A percentile compares a stretch with the other conserved stretches of the same genome.
Evolutionary conservation across 2,888 invertebrate species (phyloP).

Genomic region (Amiota mariae): DNA sequence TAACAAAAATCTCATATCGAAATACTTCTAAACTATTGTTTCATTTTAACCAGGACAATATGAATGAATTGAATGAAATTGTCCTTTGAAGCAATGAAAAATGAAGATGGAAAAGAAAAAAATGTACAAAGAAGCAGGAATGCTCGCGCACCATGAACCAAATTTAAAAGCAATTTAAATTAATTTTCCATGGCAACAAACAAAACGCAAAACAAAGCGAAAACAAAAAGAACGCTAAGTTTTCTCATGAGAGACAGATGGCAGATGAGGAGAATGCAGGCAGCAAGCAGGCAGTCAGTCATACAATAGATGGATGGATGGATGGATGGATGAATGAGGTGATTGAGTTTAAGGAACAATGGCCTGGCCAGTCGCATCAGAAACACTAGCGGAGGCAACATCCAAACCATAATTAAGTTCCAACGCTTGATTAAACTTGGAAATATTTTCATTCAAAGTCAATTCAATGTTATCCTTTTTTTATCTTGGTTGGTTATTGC

Average conservation of each 20-base stretch:
- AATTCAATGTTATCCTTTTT: slow-evolving; percentile 28
- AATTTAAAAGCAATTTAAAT: slow-evolving; percentile 29
- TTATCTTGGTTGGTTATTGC: slow-evolving; percentile 1
- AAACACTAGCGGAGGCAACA: background rate
- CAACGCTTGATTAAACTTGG: slow-evolving; percentile 30
- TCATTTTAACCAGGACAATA: slow-evolving; percentile 4
- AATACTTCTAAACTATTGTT: slow-evolving; percentile 23
- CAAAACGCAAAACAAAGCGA: background rate
- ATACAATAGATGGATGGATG: no score
- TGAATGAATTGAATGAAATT: background rate
- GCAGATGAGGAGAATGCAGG: no score
- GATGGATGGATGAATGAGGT: no score
- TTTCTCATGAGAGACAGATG: no score
- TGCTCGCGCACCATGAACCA: background rate
- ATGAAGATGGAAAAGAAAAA: background rate
- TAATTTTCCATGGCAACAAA: slow-evolving; percentile 27
- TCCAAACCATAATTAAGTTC: slow-evolving; percentile 24
- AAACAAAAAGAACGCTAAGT: no score
- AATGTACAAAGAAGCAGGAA: background rate
- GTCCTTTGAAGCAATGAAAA: slow-evolving; percentile 5
- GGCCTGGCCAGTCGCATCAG: background rate
- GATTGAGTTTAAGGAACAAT: no score
- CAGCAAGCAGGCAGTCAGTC: background rate
- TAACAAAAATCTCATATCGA: background rate
- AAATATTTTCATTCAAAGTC: slow-evolving; percentile 29